Evolutionary conservation across 2,797 vertebrate species (phyloP).

Genomic region (Vultur gryphus): DNA sequence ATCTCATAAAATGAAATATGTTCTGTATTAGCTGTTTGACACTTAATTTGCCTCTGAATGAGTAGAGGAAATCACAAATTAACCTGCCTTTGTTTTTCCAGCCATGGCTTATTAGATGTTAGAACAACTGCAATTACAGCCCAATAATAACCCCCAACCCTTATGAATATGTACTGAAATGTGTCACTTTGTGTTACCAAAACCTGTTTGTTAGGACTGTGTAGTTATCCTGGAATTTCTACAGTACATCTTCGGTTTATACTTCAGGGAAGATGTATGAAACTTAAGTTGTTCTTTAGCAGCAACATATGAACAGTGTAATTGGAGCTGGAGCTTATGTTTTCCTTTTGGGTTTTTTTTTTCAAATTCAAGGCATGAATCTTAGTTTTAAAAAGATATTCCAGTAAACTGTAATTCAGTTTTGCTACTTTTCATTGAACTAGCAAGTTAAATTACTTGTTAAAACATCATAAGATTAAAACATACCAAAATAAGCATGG

Average conservation of each 20-base stretch:
- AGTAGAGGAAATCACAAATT: conserved; percentile 99
- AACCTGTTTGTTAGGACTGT: conserved; percentile 55
- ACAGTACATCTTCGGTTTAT: not conserved
- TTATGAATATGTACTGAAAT: conserved; percentile 89
- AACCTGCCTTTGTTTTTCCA: conserved; percentile 97
- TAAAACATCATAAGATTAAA: not conserved
- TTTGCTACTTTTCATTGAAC: not conserved
- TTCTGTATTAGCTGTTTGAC: conserved; percentile 98
- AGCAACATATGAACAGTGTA: not conserved
- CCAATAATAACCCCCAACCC: conserved; percentile 86
- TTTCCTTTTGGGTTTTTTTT: not conserved
- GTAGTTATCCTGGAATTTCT: conserved; percentile 11
- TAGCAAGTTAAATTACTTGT: not conserved
- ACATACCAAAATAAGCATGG: not conserved
- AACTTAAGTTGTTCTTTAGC: not conserved
- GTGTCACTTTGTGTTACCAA: conserved; percentile 69
- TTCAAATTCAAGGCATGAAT: not conserved
- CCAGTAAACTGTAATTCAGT: not conserved
- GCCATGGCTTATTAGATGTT: conserved; percentile 88
- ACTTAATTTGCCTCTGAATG: conserved; percentile 99
- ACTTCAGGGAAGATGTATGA: not conserved
- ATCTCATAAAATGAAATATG: conserved; percentile 99
- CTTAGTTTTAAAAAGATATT: not conserved
- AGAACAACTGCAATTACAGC: conserved; percentile 91
- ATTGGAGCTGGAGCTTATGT: not conserved